phyloP scores from a whole-genome alignment of 2,797 vertebrate genomes.

The Xyrichtys novacula region DNA sequence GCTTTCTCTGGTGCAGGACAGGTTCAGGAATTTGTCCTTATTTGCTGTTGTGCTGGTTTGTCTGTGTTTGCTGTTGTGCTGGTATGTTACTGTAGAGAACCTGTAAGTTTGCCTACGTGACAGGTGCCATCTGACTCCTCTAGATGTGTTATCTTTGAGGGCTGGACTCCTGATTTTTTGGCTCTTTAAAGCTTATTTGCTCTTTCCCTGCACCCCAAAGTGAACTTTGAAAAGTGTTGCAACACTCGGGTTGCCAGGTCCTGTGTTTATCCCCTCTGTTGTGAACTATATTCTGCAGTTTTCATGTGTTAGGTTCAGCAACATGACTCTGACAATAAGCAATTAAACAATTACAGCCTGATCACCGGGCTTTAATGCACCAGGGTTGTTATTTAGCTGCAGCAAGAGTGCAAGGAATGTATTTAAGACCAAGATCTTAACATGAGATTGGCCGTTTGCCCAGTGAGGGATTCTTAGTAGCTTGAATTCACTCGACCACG shows the following conservation, averaged over 20 bases:
- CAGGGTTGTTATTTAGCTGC: conserved; percentile 12
- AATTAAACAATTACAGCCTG: neutral
- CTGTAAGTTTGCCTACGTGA: conserved; percentile 70
- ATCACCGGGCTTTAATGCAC: neutral
- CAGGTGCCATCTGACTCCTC: conserved; percentile 51
- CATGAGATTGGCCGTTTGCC: conserved; percentile 66
- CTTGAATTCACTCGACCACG: conserved; percentile 66
- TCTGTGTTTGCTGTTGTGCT: conserved; percentile 43
- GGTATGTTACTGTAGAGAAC: conserved; percentile 46
- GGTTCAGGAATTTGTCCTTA: conserved; percentile 38
- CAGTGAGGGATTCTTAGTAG: conserved; percentile 63
- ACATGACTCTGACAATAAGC: neutral
- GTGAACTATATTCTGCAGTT: neutral
- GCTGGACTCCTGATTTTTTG: conserved; percentile 40
- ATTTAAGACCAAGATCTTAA: conserved; percentile 71
- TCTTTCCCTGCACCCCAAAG: conserved; percentile 39
- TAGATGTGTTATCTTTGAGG: conserved; percentile 65
- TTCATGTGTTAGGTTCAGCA: neutral
- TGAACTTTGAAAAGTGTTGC: conserved; percentile 76
- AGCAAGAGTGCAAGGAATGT: conserved; percentile 69
- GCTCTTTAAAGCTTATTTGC: conserved; percentile 65
- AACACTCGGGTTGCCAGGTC: conserved; percentile 32
- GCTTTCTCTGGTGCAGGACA: conserved; percentile 16
- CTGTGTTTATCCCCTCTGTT: conserved; percentile 8
- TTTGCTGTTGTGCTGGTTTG: conserved; percentile 52